phyloP scores from a whole-genome alignment of 2,797 vertebrate species.

The Malacoctenus gilli region DNA sequence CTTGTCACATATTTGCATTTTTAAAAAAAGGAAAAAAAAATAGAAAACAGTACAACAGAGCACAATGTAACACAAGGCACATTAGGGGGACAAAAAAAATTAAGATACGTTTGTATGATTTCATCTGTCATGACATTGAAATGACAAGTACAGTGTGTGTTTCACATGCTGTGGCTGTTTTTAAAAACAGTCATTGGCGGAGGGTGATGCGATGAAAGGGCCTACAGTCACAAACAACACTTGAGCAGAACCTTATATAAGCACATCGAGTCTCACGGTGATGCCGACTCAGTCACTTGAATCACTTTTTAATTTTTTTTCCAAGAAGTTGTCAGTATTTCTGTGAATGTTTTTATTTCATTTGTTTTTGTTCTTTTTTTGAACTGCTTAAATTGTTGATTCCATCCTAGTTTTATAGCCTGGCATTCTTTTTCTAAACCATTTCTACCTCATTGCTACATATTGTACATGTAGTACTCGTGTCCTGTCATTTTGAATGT shows the following conservation, averaged over 20 bases:
- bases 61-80: slow-evolving; percentile 27
- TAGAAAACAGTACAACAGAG: slow-evolving; percentile 20
- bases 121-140: slow-evolving; percentile 20
- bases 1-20: slow-evolving; percentile 9
- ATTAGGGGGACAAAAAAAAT: background rate
- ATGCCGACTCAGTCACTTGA: slow-evolving; percentile 80
- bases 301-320: slow-evolving; percentile 79
- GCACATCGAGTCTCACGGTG: slow-evolving; percentile 87
- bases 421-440: slow-evolving; percentile 91
- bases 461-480: slow-evolving; percentile 99
- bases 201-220: slow-evolving; percentile 43
- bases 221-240: slow-evolving; percentile 73
- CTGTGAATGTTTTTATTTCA: slow-evolving; percentile 73
- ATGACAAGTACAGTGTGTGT: slow-evolving; percentile 41
- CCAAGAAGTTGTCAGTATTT: slow-evolving; percentile 47
- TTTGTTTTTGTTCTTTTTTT: no score
- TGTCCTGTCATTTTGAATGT: slow-evolving; percentile 99
- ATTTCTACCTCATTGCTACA: slow-evolving; percentile 99
- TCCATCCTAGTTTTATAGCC: slow-evolving; percentile 82
- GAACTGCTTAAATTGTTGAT: slow-evolving; percentile 79
- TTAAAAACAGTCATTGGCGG: slow-evolving; percentile 35
- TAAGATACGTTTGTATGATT: slow-evolving; percentile 24
- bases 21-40: no score
- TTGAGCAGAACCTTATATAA: slow-evolving; percentile 85
- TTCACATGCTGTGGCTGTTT: slow-evolving; percentile 43